phyloP scores from a whole-genome alignment of 1,140 invertebrate genomes.

The Zaprionus ornatus region DNA sequence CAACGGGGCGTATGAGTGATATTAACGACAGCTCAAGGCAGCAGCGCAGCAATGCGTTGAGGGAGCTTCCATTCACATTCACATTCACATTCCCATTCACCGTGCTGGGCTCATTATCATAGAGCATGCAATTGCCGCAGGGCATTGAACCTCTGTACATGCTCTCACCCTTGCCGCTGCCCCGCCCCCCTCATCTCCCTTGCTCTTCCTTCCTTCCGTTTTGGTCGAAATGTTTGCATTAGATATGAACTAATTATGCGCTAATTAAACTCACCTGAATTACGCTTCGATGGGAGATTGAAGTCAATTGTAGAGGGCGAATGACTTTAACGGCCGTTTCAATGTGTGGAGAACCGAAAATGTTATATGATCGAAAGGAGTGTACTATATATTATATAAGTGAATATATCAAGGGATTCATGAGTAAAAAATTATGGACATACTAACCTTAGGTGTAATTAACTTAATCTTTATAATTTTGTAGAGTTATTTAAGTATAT shows the following conservation, averaged over 20 bases:
- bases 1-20: constrained; percentile 79
- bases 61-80: background rate
- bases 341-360: too few species aligned
- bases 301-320: background rate
- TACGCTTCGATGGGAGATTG: background rate
- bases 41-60: background rate
- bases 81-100: background rate
- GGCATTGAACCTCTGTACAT: background rate
- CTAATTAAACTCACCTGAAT: constrained; percentile 12
- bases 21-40: constrained; percentile 55
- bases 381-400: too few species aligned
- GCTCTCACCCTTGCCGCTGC: background rate
- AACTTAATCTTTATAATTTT: too few species aligned
- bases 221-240: background rate
- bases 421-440: too few species aligned
- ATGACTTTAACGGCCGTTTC: too few species aligned
- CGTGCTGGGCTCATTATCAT: constrained; percentile 60
- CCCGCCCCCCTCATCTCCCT: background rate
- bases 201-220: background rate
- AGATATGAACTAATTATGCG: constrained; percentile 32
- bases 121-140: constrained; percentile 48
- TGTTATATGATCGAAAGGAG: too few species aligned
- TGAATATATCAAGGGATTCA: too few species aligned
- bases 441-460: too few species aligned
- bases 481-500: too few species aligned